Evolutionary conservation across 2,113 vertebrate genomes (phyloP).

Genomic region (Murina feae): DNA sequence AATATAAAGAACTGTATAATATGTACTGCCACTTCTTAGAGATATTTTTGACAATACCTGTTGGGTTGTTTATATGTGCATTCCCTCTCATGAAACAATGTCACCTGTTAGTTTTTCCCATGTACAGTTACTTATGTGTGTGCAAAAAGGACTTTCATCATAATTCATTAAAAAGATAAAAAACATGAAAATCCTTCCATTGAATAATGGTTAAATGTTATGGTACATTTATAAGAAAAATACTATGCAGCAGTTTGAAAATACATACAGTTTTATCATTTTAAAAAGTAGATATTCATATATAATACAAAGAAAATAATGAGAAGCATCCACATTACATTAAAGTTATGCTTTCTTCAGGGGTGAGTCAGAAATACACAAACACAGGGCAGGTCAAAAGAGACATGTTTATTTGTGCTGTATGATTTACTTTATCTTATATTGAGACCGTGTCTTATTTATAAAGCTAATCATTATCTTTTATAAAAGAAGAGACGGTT

Average conservation of each 20-base stretch:
- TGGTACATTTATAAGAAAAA: neutral
- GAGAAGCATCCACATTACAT: neutral
- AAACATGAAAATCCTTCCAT: neutral
- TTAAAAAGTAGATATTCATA: neutral
- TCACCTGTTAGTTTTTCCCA: neutral
- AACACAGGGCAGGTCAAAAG: neutral
- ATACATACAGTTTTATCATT: neutral
- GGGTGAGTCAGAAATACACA: fast-evolving
- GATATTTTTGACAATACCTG: neutral
- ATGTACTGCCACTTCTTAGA: neutral
- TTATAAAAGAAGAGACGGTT: neutral
- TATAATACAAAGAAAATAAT: neutral
- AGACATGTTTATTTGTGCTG: neutral
- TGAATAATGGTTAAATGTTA: neutral
- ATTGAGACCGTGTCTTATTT: neutral
- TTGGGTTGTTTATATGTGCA: neutral
- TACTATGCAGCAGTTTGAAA: neutral
- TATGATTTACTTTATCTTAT: neutral
- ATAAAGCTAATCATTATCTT: neutral
- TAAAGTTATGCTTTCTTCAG: neutral
- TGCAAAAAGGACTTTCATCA: neutral
- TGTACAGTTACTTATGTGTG: neutral
- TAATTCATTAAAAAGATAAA: neutral
- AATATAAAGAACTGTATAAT: neutral
- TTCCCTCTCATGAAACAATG: neutral